These are phyloP conservation scores for Ganaspis sp. DNA, from an alignment of 1,140 invertebrate species.

Conservation along the genomic window DNA sequence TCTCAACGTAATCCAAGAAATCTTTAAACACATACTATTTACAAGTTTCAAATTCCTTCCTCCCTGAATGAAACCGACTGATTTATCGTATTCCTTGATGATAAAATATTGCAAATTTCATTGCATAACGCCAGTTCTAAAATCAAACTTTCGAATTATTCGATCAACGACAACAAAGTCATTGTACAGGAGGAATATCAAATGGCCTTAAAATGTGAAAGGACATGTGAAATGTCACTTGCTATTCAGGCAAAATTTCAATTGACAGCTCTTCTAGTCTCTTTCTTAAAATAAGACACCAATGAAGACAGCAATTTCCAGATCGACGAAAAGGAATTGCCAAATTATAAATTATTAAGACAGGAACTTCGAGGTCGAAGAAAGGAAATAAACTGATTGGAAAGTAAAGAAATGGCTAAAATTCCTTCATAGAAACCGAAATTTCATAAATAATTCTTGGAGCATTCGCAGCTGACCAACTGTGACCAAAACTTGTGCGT, in stretches of 20 bases:
- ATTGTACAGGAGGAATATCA: not conserved
- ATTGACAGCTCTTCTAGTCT: not conserved
- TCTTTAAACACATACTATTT: not conserved
- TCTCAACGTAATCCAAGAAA: too few relatives aligned
- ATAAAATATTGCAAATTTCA: not conserved
- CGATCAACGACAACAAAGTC: slow-evolving; percentile 14
- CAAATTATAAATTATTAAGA: not conserved
- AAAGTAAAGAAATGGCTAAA: slow-evolving; percentile 36
- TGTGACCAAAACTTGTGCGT: slow-evolving; percentile 36
- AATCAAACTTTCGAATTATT: slow-evolving; percentile 14
- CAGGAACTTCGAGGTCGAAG: not conserved
- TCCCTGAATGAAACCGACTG: not conserved
- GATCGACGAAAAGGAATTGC: not conserved
- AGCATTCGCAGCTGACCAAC: slow-evolving; percentile 34
- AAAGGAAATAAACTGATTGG: slow-evolving; percentile 13
- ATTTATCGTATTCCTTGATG: not conserved
- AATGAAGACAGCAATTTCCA: not conserved
- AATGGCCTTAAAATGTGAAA: slow-evolving; percentile 23
- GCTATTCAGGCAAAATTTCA: slow-evolving; percentile 2
- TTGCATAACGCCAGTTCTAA: not conserved
- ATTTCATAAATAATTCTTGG: slow-evolving; percentile 48
- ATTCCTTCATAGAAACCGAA: slow-evolving; percentile 42
- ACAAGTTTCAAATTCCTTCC: not conserved
- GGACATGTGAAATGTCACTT: slow-evolving; percentile 9
- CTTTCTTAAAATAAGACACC: not conserved